phyloP scores from a whole-genome alignment of 2,888 invertebrate genomes.

The Epirrhoe tristata region DNA sequence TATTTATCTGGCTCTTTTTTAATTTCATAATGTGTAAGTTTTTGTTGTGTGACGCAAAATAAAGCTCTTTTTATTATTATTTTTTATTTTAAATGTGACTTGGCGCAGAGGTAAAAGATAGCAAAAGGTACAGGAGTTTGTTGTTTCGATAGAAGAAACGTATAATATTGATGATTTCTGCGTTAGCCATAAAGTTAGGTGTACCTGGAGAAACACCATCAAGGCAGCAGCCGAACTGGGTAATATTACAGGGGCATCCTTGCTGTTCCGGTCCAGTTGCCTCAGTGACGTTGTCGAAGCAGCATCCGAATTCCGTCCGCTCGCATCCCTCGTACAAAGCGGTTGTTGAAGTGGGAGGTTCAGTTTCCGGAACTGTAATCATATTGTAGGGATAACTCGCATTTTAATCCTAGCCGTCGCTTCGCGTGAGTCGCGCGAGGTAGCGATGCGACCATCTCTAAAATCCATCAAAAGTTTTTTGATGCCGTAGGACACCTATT shows the following conservation, averaged over 20 bases:
- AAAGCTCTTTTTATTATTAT: no score
- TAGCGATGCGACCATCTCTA: no score
- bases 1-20: no score
- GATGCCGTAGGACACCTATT: no score
- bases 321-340: slow-evolving; percentile 72
- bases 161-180: background rate
- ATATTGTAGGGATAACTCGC: background rate
- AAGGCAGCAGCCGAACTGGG: slow-evolving; percentile 90
- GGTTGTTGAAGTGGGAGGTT: slow-evolving; percentile 28
- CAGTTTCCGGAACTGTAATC: slow-evolving; percentile 29
- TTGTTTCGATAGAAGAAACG: background rate
- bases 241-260: slow-evolving; percentile 87
- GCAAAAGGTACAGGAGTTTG: background rate
- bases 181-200: background rate
- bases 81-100: no score
- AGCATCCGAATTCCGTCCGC: slow-evolving; percentile 89
- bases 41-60: no score
- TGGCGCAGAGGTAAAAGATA: no score
- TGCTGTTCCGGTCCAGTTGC: slow-evolving; percentile 87
- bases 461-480: no score
- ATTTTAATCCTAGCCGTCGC: no score
- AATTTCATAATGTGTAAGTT: no score
- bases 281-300: slow-evolving; percentile 87
- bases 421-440: no score
- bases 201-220: slow-evolving; percentile 88